Evolutionary conservation across 2,797 vertebrate species (phyloP).

Genomic region (Gymnoscopelus braueri): DNA sequence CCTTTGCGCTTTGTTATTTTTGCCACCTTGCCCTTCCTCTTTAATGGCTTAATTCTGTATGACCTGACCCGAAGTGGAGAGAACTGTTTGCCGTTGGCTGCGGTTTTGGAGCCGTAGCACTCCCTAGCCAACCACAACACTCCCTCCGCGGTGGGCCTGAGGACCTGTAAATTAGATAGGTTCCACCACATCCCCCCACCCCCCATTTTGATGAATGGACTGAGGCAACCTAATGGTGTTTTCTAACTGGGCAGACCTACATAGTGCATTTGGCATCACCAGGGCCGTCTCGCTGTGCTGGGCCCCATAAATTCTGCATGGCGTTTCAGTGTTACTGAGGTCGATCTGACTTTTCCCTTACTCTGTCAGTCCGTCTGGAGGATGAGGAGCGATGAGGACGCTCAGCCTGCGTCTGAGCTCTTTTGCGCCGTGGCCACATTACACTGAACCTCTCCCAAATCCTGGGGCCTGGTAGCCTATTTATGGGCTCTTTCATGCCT

Average conservation of each 20-base stretch:
- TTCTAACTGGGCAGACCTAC: conserved; percentile 69
- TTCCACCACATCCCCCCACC: conserved; percentile 55
- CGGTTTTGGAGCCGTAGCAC: conserved; percentile 54
- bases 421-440: conserved; percentile 55
- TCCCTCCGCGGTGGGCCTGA: conserved; percentile 58
- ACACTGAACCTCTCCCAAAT: conserved; percentile 63
- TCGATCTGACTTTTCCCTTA: conserved; percentile 54
- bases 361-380: conserved; percentile 41
- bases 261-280: conserved; percentile 52
- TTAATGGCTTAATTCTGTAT: conserved; percentile 46
- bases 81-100: conserved; percentile 59
- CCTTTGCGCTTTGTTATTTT: conserved; percentile 44
- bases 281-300: conserved; percentile 60
- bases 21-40: conserved; percentile 41
- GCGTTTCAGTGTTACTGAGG: conserved; percentile 70
- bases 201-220: conserved; percentile 69
- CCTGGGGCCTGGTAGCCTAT: conserved; percentile 68
- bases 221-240: conserved; percentile 64
- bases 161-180: conserved; percentile 79
- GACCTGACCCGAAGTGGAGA: conserved; percentile 49
- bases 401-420: conserved; percentile 50
- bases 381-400: conserved; percentile 58
- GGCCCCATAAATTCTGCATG: conserved; percentile 69
- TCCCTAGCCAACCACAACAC: conserved; percentile 73
- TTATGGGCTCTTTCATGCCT: conserved; percentile 76